These are phyloP conservation scores for Crotalus viridis DNA, from an alignment of 2,113 vertebrate genomes.

Conservation along the genomic window DNA sequence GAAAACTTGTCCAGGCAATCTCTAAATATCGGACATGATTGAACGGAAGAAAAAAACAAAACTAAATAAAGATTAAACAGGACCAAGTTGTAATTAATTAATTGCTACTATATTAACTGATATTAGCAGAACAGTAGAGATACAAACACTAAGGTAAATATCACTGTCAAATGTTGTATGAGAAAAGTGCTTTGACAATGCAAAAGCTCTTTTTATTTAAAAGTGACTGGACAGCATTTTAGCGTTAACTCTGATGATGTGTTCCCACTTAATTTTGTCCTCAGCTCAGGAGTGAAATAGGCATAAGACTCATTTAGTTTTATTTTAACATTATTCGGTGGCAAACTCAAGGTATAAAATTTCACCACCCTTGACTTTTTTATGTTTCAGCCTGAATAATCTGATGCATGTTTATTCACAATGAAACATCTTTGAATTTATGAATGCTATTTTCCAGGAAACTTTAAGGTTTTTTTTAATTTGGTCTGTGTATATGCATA, in stretches of 20 bases:
- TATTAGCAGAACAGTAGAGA: neutral
- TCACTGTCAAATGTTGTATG: neutral
- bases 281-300: neutral
- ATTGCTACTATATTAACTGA: neutral
- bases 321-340: neutral
- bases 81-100: neutral
- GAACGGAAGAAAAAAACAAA: neutral
- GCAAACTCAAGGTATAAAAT: neutral
- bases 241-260: neutral
- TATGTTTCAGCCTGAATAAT: neutral
- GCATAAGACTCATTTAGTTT: neutral
- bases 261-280: neutral
- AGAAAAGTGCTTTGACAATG: neutral
- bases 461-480: neutral
- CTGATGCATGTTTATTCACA: neutral
- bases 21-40: neutral
- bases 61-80: neutral
- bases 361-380: neutral
- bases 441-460: neutral
- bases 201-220: neutral
- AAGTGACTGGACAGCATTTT: neutral
- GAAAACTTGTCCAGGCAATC: neutral
- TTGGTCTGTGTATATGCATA: neutral
- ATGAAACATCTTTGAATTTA: neutral
- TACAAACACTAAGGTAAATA: neutral